A percentile compares a stretch with the other conserved stretches of the same genome.
Conservation (phyloP, 2,113 vertebrate species). For the Dromaius novaehollandiae region DNA sequence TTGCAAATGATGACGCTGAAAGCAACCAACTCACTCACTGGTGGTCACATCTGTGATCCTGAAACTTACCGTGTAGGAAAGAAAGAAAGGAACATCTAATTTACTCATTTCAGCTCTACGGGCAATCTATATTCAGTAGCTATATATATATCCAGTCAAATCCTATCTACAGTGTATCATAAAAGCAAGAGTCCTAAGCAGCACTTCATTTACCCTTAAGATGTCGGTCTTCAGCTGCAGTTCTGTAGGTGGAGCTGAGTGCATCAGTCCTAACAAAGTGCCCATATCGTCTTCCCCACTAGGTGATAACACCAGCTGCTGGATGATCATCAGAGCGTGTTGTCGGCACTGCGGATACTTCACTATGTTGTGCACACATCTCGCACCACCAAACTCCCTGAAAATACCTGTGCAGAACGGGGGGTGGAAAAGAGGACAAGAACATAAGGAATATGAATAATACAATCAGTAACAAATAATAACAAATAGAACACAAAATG, state of each 20-base stretch:
- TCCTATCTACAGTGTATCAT: neutral
- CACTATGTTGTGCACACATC: constrained; percentile 97
- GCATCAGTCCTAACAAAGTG: constrained; percentile 97
- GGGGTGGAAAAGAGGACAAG: neutral
- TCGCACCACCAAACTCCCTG: constrained; percentile 94
- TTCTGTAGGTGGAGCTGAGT: constrained; percentile 91
- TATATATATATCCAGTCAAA: neutral
- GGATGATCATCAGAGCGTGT: constrained; percentile 95
- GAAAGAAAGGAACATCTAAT: neutral
- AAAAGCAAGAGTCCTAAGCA: neutral
- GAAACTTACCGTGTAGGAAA: neutral
- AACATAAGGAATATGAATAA: neutral
- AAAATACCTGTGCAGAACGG: constrained; percentile 83
- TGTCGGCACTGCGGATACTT: constrained; percentile 95
- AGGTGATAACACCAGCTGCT: constrained; percentile 94
- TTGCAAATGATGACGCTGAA: neutral
- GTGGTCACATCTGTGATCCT: neutral
- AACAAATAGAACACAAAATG: neutral
- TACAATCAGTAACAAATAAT: neutral
- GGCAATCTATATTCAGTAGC: neutral
- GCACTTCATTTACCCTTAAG: constrained; percentile 80
- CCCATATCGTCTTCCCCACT: constrained; percentile 98
- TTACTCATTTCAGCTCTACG: accelerated
- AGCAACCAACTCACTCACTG: neutral
- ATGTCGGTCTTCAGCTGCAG: constrained; percentile 96